Evolutionary conservation across 2,113 vertebrate species (phyloP).

Genomic region (Cisticola juncidis): DNA sequence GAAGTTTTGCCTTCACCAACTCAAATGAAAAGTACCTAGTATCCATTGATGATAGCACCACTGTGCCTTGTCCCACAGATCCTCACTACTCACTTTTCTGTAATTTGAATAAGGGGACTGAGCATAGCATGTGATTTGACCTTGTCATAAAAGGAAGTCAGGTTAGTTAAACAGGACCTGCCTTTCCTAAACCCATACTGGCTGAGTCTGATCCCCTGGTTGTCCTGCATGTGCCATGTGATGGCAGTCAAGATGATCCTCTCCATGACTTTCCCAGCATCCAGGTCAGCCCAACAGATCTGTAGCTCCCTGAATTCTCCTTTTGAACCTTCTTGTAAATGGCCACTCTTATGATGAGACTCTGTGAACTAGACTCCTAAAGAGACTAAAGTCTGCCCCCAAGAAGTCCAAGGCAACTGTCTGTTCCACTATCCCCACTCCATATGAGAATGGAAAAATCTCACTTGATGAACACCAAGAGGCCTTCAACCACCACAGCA

Average conservation of each 20-base stretch:
- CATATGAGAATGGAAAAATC: not conserved
- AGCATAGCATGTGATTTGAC: not conserved
- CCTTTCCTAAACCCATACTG: not conserved
- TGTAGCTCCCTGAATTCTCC: not conserved
- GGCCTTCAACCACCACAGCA: not conserved
- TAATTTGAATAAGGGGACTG: not conserved
- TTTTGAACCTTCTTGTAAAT: not conserved
- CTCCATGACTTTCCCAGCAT: not conserved
- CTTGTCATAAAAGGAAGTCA: not conserved
- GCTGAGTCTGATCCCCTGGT: not conserved
- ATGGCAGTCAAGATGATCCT: not conserved
- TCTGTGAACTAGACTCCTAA: not conserved
- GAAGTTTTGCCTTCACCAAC: not conserved
- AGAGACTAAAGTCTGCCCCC: not conserved
- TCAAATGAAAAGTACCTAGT: not conserved
- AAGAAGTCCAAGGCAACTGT: not conserved
- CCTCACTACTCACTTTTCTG: not conserved
- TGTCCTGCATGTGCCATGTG: not conserved
- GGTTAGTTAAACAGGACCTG: not conserved
- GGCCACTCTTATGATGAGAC: not conserved
- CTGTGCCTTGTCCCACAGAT: not conserved
- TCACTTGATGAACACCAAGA: not conserved
- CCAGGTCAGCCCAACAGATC: not conserved
- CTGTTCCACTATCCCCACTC: not conserved
- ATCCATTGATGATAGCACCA: not conserved